Evolutionary conservation across 2,113 vertebrate genomes (phyloP).

Genomic region (Piprites chloris): DNA sequence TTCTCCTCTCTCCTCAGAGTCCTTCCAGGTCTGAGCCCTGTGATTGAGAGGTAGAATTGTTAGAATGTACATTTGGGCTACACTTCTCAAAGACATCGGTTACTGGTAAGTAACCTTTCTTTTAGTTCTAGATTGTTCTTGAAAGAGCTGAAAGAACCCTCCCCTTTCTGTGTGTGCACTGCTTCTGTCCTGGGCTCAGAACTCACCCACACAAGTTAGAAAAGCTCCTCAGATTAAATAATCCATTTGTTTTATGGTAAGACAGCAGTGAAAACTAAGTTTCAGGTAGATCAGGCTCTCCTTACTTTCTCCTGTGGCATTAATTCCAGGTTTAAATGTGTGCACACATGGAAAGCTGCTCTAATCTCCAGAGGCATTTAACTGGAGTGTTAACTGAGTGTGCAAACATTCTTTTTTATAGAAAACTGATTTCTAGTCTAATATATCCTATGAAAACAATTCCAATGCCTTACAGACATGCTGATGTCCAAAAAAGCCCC

Average conservation of each 20-base stretch:
- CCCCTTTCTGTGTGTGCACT: neutral
- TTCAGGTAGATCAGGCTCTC: neutral
- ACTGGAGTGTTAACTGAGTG: neutral
- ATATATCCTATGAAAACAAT: neutral
- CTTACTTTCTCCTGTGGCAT: neutral
- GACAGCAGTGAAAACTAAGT: neutral
- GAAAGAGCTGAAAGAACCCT: neutral
- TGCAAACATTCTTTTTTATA: neutral
- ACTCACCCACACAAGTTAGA: neutral
- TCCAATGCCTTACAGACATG: neutral
- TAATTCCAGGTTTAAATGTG: neutral
- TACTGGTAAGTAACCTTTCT: conserved; percentile 60
- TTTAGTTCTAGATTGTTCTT: conserved; percentile 40
- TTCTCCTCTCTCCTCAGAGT: conserved; percentile 67
- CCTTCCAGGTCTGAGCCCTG: conserved; percentile 61
- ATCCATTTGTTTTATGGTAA: neutral
- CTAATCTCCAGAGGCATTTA: neutral
- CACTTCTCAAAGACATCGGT: conserved; percentile 56
- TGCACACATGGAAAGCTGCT: neutral
- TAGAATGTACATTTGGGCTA: conserved; percentile 56
- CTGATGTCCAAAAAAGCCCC: too few relatives aligned
- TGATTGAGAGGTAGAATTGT: conserved; percentile 57
- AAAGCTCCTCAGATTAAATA: neutral
- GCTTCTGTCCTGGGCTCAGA: neutral
- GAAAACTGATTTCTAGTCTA: neutral